Conservation (phyloP, 2,888 invertebrate genomes). For the Hydropsyche betteni region DNA sequence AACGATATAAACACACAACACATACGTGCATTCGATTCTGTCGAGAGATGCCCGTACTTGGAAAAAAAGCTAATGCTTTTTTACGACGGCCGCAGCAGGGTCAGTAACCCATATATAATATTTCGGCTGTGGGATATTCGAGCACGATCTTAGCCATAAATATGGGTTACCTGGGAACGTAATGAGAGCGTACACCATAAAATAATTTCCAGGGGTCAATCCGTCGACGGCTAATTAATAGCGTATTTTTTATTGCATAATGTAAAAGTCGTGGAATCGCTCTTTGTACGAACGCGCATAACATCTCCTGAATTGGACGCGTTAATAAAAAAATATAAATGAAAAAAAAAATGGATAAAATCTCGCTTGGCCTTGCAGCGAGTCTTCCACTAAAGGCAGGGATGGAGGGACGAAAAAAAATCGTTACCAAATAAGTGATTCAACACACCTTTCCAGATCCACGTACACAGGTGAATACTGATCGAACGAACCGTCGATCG, state of each 20-base stretch:
- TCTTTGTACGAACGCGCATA: too few relatives aligned
- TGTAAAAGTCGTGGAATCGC: too few relatives aligned
- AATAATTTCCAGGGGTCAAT: background rate
- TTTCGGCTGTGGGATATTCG: slow-evolving; percentile 21
- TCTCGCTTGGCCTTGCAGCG: slow-evolving; percentile 35
- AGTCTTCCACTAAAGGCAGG: slow-evolving; percentile 16
- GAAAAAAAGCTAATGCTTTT: slow-evolving; percentile 12
- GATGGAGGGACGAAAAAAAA: slow-evolving; percentile 21
- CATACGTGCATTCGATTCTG: background rate
- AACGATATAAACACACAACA: background rate
- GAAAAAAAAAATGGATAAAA: slow-evolving; percentile 24
- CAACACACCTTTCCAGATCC: slow-evolving; percentile 41
- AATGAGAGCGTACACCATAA: slow-evolving; percentile 3
- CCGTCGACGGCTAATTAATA: too few relatives aligned
- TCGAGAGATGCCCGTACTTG: background rate
- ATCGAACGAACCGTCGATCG: background rate
- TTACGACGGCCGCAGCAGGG: slow-evolving; percentile 30
- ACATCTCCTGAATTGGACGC: background rate
- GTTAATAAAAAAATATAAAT: background rate
- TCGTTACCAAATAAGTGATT: slow-evolving; percentile 40
- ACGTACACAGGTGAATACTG: slow-evolving; percentile 32
- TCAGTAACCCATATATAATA: slow-evolving; percentile 39
- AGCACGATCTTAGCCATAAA: slow-evolving; percentile 38
- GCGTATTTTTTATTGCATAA: too few relatives aligned
- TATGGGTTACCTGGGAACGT: slow-evolving; percentile 33